Evolutionary conservation across 2,797 vertebrate genomes (phyloP), one percentile per base, ranked within the genome.

Genomic region (Cuniculus paca): DNA sequence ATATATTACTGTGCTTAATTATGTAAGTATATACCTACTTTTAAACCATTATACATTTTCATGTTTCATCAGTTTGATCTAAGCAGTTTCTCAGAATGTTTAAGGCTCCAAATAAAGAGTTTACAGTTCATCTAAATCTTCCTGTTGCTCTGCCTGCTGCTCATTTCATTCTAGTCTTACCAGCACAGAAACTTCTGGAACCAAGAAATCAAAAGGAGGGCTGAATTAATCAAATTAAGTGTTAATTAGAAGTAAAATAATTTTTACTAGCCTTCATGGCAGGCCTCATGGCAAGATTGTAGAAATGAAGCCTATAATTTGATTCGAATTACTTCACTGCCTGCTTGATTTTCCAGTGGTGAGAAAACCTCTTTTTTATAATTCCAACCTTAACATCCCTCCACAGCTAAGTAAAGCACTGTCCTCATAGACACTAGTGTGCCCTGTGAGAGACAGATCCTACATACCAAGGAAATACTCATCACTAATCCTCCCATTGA

Each of bases 211-310:
- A 75, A 90, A 61, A 12, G n/a, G 36, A 85, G 7, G 42, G 1
- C 28, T 16, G 39, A 81, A 45, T 74, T 31, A 48, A 48, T 75
- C 6, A 31, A 75, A 48, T 75, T 75, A 75, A 85, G 28, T 60
- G 36, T 84, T 84, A 90, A 88, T 92, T 34, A 94, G 54, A 82
- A 85, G 17, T 54, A 50, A 90, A 82, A 52, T 74, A 34, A 80
- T 34, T 72, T 92, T 93, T 54, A 48, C 42, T 88, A 82, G 61
- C 72, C 36, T 26, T 34, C 19, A 54, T 54, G 54, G 54, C 54
- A 54, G 34, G 28, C n/a, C 56, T 78, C 36, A 8, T 20, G 48
- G 13, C 36, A 89, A 42, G 42, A 45, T 26, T 70, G 7, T 68
- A 2, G 87, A 91, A 72, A 92, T 13, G 9, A 89, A 31, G 34